Base-by-base conservation (phyloP, 2,797 vertebrate species). In the Helicolenus hilgendorfi region DNA sequence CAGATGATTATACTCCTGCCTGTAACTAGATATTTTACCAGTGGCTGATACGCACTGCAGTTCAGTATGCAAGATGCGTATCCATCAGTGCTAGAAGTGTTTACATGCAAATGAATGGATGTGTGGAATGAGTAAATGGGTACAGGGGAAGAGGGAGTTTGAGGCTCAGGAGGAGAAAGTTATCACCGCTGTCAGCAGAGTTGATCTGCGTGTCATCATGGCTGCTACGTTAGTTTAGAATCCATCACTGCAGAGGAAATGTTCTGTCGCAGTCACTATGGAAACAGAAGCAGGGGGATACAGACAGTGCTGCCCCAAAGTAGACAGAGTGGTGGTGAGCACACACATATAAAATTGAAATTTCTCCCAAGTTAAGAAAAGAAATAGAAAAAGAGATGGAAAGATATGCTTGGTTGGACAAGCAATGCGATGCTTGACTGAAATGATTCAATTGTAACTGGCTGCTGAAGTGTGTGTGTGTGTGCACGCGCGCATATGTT, bases 211-310 rank as follows among this genome's bases (percentile, higher is more conserved):
- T 96, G 95, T 94, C 95, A 94, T 93, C 88, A 82, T 22, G 89
- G 91, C 92, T 79, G 92, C 89, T 84, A 81, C 81, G 82, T 95
- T 92, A 78, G 92, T 95, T 96, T 92, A 92, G 88, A 94, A 94
- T 95, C 96, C 91, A 95, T 96, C 94, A 94, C 90, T 84, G 89
- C 93, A 81, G 86, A 82, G 92, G 91, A 94, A 94, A 92, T 89
- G 89, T 96, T 91, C 94, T 91, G 94, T 94, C 85, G 76, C 93
- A 81, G 94, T 97, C 90, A 81, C 96, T 96, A 96, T 97, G 96
- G 96, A 96, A 97, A 97, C 96, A 82, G 88, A 95, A 94, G 94
- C 92, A 94, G 95, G 94, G 96, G 15, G 95, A 88, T 96, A 89
- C 85, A 93, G 93, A 88, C 92, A 86, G 88, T 63, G 84, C 75